A percentile compares a stretch with the other conserved stretches of the same genome.
Conservation (phyloP, 2,113 vertebrate genomes). For the Calyptommatus sinebrachiatus region DNA sequence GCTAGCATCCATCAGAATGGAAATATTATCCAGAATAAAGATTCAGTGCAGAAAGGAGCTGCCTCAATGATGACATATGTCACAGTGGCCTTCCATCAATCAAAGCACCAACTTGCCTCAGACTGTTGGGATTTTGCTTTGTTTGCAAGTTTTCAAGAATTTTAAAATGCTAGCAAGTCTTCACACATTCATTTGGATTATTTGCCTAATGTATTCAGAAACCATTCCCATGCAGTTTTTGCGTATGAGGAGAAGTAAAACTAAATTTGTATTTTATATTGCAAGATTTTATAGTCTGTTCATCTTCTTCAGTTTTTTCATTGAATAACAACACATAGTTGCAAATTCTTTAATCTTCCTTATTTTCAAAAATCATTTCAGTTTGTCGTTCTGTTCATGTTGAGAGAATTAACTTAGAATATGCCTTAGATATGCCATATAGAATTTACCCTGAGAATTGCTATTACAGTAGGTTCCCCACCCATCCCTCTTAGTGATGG, state of each 20-base stretch:
- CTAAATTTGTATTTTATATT: slow-evolving; percentile 20
- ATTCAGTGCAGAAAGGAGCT: no score
- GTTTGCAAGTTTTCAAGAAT: slow-evolving; percentile 25
- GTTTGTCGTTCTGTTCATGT: neutral
- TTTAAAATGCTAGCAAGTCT: slow-evolving; percentile 18
- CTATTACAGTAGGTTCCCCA: neutral
- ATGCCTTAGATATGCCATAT: neutral
- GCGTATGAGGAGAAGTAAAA: slow-evolving; percentile 12
- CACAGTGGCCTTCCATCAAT: neutral
- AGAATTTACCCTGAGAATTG: neutral
- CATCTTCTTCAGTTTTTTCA: slow-evolving; percentile 14
- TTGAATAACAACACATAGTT: neutral
- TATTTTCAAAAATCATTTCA: neutral
- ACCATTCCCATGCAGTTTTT: neutral
- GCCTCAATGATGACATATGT: neutral
- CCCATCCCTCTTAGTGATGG: neutral
- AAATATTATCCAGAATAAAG: no score
- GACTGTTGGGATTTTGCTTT: neutral
- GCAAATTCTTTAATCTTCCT: neutral
- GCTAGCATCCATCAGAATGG: no score
- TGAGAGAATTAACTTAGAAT: neutral
- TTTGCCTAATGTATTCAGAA: slow-evolving; percentile 17
- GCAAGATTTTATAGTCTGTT: slow-evolving; percentile 13
- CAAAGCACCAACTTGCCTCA: neutral
- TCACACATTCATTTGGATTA: slow-evolving; percentile 11